Evolutionary conservation across 2,888 invertebrate species (phyloP).

Genomic region (Netelia fuscicornis): DNA sequence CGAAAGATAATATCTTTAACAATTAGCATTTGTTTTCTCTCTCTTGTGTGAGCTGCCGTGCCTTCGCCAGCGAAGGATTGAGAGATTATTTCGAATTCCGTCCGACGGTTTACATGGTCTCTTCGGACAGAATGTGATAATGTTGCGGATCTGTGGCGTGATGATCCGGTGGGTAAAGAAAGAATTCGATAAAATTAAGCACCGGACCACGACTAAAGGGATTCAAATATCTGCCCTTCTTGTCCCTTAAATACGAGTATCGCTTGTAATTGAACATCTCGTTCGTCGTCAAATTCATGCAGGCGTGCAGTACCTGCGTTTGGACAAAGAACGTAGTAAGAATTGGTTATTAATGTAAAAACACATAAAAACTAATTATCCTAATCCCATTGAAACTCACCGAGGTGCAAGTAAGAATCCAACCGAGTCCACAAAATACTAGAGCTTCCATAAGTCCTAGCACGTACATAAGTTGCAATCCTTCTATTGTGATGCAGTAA

Average conservation of each 20-base stretch:
- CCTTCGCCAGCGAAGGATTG: slow-evolving; percentile 61
- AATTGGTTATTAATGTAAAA: neutral
- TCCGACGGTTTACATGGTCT: slow-evolving; percentile 79
- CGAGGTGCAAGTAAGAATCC: slow-evolving; percentile 95
- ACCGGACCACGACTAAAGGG: slow-evolving; percentile 96
- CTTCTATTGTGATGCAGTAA: slow-evolving; percentile 93
- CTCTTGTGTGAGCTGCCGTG: slow-evolving; percentile 50
- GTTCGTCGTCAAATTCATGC: slow-evolving; percentile 97
- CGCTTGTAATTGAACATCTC: slow-evolving; percentile 98
- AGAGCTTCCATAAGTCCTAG: slow-evolving; percentile 93
- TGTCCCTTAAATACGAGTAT: slow-evolving; percentile 95
- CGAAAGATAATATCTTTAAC: neutral
- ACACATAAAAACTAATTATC: neutral
- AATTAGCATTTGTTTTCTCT: slow-evolving; percentile 7
- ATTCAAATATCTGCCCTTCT: slow-evolving; percentile 94
- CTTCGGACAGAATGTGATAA: slow-evolving; percentile 88
- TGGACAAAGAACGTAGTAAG: neutral
- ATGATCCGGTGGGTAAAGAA: slow-evolving; percentile 93
- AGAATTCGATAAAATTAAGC: slow-evolving; percentile 95
- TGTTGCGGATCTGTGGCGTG: slow-evolving; percentile 89
- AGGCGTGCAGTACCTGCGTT: slow-evolving; percentile 93
- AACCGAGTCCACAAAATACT: slow-evolving; percentile 93
- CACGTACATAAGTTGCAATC: slow-evolving; percentile 94
- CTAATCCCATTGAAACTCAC: slow-evolving; percentile 86
- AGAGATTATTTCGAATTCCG: neutral